Percentiles rank a stretch among this genome's conserved stretches.
These are phyloP conservation scores for Proteles cristata DNA, from an alignment of 2,113 vertebrate species.

Conservation along the genomic window DNA sequence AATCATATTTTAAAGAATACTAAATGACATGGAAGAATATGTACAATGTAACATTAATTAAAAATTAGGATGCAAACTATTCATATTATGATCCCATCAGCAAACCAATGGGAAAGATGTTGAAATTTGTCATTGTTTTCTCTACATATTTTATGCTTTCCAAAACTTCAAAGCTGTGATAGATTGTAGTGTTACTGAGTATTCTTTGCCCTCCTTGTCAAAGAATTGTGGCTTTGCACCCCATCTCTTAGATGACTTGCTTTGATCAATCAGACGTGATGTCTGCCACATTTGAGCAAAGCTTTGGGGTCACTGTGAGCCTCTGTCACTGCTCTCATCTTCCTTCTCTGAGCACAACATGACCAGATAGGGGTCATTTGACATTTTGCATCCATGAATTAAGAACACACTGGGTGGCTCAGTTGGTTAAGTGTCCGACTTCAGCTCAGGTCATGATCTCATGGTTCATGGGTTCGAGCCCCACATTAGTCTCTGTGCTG, in stretches of 20 bases:
- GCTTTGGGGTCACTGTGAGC: neutral
- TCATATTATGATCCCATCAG: neutral
- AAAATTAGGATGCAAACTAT: neutral
- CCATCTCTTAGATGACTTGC: neutral
- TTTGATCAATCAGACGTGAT: neutral
- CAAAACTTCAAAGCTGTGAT: neutral
- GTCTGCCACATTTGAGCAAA: fast-evolving
- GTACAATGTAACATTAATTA: neutral
- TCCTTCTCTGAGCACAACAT: neutral
- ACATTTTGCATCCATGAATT: too few species aligned
- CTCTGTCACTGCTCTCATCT: neutral
- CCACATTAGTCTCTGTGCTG: too few species aligned
- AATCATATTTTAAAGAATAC: neutral
- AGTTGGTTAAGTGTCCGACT: too few species aligned
- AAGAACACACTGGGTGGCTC: neutral
- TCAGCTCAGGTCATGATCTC: too few species aligned
- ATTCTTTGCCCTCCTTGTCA: neutral
- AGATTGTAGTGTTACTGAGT: neutral
- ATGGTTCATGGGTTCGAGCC: too few species aligned
- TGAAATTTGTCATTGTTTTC: neutral
- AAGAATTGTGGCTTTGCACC: neutral
- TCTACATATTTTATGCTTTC: neutral
- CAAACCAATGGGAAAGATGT: neutral
- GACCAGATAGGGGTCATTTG: neutral
- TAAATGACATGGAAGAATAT: neutral